Base-by-base conservation (phyloP, 2,797 vertebrate genomes). In the Nyctibius grandis region DNA sequence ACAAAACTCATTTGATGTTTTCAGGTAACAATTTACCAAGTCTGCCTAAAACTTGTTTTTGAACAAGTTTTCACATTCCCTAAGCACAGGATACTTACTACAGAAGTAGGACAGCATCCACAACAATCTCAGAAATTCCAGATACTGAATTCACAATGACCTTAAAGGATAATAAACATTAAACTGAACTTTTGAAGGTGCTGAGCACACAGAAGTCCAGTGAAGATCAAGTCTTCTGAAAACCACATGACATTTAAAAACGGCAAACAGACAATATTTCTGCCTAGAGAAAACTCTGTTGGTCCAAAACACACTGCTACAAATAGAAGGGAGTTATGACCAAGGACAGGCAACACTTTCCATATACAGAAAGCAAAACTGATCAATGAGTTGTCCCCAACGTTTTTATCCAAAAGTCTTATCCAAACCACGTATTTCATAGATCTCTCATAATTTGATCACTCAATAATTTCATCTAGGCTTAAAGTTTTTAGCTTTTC, bases 291-390 rank as follows among this genome's bases (percentile, higher is more conserved):
- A 76, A 83, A 77, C 36, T 50, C 33, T 56, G 17, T 26, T 56
- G 61, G 51, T 20, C 26, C 16, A 69, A 64, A 81, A 47, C 63
- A 45, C 31, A 2, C 7, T 12, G 47, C 36, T 59, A 40, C 56
- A 75, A 36, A 51, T 0, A 11, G 0, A 31, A 20, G 13, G 42
- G 25, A 48, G 57, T 19, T 12, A 21, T 0, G 6, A 34, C 2
- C 40, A 29, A 59, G 33, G 38, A 44, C 21, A 75, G 36, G 16
- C 4, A 38, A 10, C 2, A 12, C 28, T 5, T n/a, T 42, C 28
- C 56, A 40, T 9, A 12, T 20, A 21, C 18, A 61, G 23, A 54
- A 48, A 73, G 19, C 23, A 88, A 88, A 72, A 51, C 6, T 12
- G 10, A 56, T 5, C n/a, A 9, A 0, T 22, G 12, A 19, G 33